phyloP scores from a whole-genome alignment of 2,113 vertebrate species.

The Progne subis region DNA sequence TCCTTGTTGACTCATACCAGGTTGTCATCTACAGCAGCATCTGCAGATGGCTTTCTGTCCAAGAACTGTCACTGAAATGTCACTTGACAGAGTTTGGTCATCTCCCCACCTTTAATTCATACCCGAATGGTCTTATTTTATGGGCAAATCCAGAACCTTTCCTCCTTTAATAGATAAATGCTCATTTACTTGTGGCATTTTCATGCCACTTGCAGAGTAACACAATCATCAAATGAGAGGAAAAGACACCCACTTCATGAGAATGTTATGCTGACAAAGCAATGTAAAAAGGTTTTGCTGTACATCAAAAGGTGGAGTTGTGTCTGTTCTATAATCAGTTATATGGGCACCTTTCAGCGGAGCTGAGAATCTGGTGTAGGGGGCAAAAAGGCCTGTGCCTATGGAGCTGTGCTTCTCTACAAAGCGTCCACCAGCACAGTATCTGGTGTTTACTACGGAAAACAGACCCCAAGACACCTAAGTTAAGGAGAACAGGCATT shows the following conservation, averaged over 20 bases:
- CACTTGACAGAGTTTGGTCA: background rate
- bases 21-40: background rate
- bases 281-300: background rate
- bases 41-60: background rate
- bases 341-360: background rate
- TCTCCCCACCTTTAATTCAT: background rate
- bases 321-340: background rate
- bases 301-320: background rate
- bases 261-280: background rate
- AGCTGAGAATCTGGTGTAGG: background rate
- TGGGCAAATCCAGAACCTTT: background rate
- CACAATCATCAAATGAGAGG: background rate
- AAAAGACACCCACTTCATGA: background rate
- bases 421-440: accelerated
- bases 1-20: background rate
- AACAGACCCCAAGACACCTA: background rate
- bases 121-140: background rate
- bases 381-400: background rate
- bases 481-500: background rate
- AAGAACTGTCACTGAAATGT: background rate
- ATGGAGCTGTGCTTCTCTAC: background rate
- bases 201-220: background rate
- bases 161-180: background rate
- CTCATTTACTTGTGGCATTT: background rate
- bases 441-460: background rate